Conservation (phyloP, 2,113 vertebrate genomes). For the Mystacornis crossleyi region DNA sequence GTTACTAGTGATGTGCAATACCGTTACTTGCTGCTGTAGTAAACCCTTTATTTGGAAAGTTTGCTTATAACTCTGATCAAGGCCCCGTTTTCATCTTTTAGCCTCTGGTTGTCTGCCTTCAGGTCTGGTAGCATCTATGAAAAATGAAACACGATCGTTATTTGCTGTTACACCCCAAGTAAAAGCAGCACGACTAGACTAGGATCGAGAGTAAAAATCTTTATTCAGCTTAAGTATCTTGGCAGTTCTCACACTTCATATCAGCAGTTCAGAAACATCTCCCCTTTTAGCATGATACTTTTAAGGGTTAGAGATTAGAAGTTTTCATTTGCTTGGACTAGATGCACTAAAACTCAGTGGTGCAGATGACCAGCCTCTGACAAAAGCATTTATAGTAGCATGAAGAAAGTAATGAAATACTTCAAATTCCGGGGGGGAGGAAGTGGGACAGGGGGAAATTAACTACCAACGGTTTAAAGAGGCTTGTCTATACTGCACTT, state of each 20-base stretch:
- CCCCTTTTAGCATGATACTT: background rate
- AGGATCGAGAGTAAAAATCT: background rate
- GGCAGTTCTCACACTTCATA: background rate
- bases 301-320: background rate
- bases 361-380: conserved; percentile 17
- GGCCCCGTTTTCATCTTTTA: conserved; percentile 99
- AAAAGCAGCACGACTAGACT: background rate
- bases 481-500: background rate
- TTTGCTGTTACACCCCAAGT: background rate
- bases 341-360: background rate
- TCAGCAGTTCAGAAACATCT: background rate
- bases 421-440: background rate
- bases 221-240: background rate
- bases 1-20: conserved; percentile 89
- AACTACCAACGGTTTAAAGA: background rate
- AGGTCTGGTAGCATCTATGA: conserved; percentile 96
- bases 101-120: conserved; percentile 99
- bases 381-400: background rate
- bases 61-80: conserved; percentile 96
- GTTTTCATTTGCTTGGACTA: background rate
- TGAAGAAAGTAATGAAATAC: conserved; percentile 4
- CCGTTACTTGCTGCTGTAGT: conserved; percentile 82
- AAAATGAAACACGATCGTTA: conserved; percentile 19
- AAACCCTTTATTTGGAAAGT: conserved; percentile 88
- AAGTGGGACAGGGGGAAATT: background rate